A percentile compares a stretch with the other conserved stretches of the same genome.
Evolutionary conservation across 2,888 invertebrate genomes (phyloP).

Genomic region (Nymphalis c-album): DNA sequence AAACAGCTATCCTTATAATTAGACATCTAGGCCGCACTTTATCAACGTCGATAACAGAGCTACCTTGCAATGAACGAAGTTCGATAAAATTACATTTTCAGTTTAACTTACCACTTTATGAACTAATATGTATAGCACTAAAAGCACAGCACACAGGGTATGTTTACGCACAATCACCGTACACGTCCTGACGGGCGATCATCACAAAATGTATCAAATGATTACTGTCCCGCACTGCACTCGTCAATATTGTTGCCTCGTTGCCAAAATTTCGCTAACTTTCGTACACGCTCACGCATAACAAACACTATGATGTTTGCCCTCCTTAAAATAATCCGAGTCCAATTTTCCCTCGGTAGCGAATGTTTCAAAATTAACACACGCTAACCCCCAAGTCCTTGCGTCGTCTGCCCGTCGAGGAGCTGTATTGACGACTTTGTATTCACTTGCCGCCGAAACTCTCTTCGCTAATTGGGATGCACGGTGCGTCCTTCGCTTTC

Average conservation of each 20-base stretch:
- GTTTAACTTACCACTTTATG: slow-evolving; percentile 3
- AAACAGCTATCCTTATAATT: slow-evolving; percentile 30
- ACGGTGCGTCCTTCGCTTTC: slow-evolving; percentile 68
- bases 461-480: slow-evolving; percentile 76
- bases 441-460: slow-evolving; percentile 75
- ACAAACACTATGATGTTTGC: slow-evolving; percentile 57
- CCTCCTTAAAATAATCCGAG: slow-evolving; percentile 52
- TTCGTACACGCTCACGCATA: slow-evolving; percentile 59
- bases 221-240: slow-evolving; percentile 51
- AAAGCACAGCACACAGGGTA: slow-evolving; percentile 23
- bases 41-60: slow-evolving; percentile 25
- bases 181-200: slow-evolving; percentile 57
- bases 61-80: slow-evolving; percentile 8
- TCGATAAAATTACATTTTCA: neutral
- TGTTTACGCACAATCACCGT: slow-evolving; percentile 48
- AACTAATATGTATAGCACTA: slow-evolving; percentile 19
- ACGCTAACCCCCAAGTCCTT: slow-evolving; percentile 65
- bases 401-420: slow-evolving; percentile 50
- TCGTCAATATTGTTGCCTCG: slow-evolving; percentile 45
- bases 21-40: slow-evolving; percentile 26
- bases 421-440: slow-evolving; percentile 61
- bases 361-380: slow-evolving; percentile 51
- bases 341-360: slow-evolving; percentile 51
- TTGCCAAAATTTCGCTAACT: slow-evolving; percentile 75
- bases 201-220: slow-evolving; percentile 58